A percentile compares a stretch with the other conserved stretches of the same genome.
phyloP scores from a whole-genome alignment of 1,140 invertebrate species.

The Diachasmimorpha longicaudata region DNA sequence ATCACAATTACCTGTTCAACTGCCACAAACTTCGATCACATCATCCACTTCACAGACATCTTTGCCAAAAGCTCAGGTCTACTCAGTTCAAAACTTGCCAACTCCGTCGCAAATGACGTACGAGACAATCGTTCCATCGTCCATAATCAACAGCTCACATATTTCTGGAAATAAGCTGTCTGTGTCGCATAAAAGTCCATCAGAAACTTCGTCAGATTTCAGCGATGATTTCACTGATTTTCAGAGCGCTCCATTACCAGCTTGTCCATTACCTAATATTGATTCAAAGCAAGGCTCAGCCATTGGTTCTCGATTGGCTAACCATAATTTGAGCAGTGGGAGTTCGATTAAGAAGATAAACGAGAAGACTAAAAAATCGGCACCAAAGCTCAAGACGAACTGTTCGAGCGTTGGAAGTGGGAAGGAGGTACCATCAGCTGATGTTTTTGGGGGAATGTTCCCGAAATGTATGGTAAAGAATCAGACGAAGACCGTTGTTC shows the following conservation, averaged over 20 bases:
- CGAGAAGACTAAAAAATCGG: conserved; percentile 39
- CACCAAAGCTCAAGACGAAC: neutral
- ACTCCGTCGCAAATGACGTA: neutral
- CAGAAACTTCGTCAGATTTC: conserved; percentile 35
- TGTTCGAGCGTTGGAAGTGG: neutral
- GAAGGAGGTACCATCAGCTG: conserved; percentile 7
- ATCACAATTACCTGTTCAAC: no score
- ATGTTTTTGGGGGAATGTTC: conserved; percentile 52
- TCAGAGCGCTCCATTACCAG: conserved; percentile 61
- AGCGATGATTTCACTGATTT: conserved; percentile 69
- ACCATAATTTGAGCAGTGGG: conserved; percentile 62
- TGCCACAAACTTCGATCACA: neutral
- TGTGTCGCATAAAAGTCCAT: conserved; percentile 9
- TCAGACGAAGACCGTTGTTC: conserved; percentile 57
- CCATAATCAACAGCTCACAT: conserved; percentile 15
- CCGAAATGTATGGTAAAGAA: conserved; percentile 57
- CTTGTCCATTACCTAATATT: conserved; percentile 43
- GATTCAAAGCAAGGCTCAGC: conserved; percentile 58
- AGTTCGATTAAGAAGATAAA: conserved; percentile 47
- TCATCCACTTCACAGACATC: neutral
- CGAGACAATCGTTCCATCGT: conserved; percentile 7
- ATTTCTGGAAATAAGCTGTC: neutral
- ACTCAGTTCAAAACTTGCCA: neutral
- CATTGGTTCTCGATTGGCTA: conserved; percentile 62
- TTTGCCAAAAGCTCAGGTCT: neutral